Evolutionary conservation across 1,140 invertebrate genomes (phyloP), one percentile per base, ranked within the genome.

Genomic region (Drosophila mauritiana): DNA sequence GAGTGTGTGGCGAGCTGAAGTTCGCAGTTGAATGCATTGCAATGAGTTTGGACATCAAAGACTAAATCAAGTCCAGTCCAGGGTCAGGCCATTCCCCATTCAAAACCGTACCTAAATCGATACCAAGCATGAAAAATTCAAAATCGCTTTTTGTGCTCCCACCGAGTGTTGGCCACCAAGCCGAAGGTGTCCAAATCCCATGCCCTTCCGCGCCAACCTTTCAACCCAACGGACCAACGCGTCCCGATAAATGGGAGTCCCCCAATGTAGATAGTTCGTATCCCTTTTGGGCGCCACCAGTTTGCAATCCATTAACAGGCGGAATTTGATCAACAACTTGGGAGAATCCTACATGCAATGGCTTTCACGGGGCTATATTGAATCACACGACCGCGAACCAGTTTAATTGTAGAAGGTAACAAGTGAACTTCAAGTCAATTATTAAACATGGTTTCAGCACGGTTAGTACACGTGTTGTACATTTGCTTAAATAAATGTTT

Each of bases 51-150:
- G 27, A 49, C 63, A 27, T 55, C 49, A 68, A 69, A 69, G 63
- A 13, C 40, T 42, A 27, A 43, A 54, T 42, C 65, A 36, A 67
- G 36, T 49, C 15, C 15, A 7, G 49, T 20, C n/a, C 46, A 49
- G 25, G 4, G 37, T 22, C 39, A 27, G 20, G 36, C 6, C 22
- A 31, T 17, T 7, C 27, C 8, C 10, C 0, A 17, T 11, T 11
- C 12, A 20, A 40, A n/a, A 3, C 7, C 6, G 37, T 40, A 34
- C 46, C 63, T 13, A 37, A 46, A 25, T 40, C 62, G 57, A 63
- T 39, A 34, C 34, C 40, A 17, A 3, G 48, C 65, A 69, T 69
- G 49, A 69, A 68, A 68, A 69, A 69, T 55, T 69, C 67, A 69
- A 69, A 69, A 55, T 55, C 63, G 42, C 20, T 43, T 65, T 68